Conservation (phyloP, 2,113 vertebrate species). For the Lipotes vexillifer region DNA sequence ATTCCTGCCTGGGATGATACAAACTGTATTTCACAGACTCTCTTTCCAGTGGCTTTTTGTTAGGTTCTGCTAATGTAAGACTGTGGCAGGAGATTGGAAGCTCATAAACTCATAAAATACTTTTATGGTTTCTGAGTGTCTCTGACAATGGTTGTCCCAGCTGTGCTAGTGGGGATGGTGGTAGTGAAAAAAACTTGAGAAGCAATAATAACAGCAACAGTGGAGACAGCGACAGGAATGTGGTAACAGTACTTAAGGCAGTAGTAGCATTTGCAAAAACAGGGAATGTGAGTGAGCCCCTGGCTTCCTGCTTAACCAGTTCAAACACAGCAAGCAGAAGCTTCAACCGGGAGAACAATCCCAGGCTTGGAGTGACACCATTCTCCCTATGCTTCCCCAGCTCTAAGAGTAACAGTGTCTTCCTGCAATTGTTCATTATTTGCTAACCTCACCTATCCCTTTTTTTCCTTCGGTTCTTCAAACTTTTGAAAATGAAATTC, state of each 20-base stretch:
- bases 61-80: neutral
- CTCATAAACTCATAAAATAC: neutral
- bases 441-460: neutral
- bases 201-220: neutral
- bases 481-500: neutral
- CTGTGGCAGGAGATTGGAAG: neutral
- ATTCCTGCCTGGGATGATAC: neutral
- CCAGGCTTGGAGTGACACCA: rapidly evolving
- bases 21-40: neutral
- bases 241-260: neutral
- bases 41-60: neutral
- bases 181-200: neutral
- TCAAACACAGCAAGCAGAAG: neutral
- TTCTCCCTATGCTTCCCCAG: rapidly evolving
- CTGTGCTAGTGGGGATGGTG: neutral
- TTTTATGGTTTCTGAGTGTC: neutral
- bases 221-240: neutral
- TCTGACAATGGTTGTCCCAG: neutral
- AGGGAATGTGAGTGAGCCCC: rapidly evolving
- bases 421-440: neutral
- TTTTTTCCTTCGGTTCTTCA: neutral
- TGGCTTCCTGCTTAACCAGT: neutral
- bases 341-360: neutral
- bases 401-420: neutral
- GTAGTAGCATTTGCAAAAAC: neutral